phyloP scores from a whole-genome alignment of 2,797 vertebrate genomes.

The Crenichthys baileyi region DNA sequence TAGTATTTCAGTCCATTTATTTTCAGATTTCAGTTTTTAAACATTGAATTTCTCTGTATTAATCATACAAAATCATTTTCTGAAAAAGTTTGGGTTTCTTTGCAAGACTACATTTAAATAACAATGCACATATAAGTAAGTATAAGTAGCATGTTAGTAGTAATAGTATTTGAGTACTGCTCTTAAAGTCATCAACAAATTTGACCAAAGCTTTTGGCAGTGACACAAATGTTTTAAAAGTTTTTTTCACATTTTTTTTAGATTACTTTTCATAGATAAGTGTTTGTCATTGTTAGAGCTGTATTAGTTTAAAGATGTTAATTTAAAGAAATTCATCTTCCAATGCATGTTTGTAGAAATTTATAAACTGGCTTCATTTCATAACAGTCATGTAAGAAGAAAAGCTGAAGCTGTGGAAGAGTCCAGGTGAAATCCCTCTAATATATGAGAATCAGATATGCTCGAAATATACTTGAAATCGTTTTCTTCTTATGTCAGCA shows the following conservation, averaged over 20 bases:
- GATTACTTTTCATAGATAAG: no score
- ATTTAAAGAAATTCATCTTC: no score
- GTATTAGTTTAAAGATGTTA: no score
- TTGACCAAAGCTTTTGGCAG: no score
- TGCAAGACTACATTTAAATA: neutral
- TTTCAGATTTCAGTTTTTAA: neutral
- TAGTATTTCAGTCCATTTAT: neutral
- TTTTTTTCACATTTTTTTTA: no score
- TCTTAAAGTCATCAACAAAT: no score
- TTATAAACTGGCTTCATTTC: neutral
- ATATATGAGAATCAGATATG: no score
- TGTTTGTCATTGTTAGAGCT: no score
- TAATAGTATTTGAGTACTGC: no score
- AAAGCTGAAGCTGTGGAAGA: neutral
- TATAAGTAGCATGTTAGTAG: no score
- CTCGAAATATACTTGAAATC: neutral
- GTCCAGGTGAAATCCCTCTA: neutral
- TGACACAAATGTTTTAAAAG: no score
- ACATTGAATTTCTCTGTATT: neutral
- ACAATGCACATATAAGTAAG: neutral
- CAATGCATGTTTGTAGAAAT: neutral
- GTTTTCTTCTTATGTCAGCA: neutral
- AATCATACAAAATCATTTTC: neutral
- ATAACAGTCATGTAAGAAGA: neutral
- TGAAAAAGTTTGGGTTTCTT: neutral